Conservation (phyloP, 2,888 invertebrate species). For the Caradrina kadenii region DNA sequence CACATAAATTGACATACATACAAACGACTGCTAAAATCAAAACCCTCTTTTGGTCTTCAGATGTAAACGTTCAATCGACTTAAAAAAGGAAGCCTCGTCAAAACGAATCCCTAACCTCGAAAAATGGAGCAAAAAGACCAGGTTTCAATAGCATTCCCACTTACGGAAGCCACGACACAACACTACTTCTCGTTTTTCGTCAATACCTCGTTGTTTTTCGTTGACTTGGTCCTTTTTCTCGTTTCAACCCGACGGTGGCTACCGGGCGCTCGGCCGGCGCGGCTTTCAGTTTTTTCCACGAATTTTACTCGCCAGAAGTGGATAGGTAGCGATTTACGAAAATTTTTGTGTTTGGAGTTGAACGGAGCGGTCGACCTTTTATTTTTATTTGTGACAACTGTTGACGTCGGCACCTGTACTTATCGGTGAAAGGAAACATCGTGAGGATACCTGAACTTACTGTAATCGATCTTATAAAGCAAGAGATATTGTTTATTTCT, state of each 20-base stretch:
- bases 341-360: conserved; percentile 48
- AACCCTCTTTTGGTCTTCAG: background rate
- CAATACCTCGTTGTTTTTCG: conserved; percentile 66
- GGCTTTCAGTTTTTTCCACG: conserved; percentile 69
- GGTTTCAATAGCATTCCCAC: conserved; percentile 59
- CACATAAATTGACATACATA: no score
- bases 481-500: no score
- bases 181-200: conserved; percentile 69
- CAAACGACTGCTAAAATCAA: no score
- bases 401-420: background rate
- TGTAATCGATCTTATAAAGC: no score
- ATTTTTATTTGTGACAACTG: background rate
- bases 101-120: conserved; percentile 28
- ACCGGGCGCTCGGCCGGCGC: conserved; percentile 49
- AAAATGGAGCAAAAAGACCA: conserved; percentile 46
- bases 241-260: conserved; percentile 53
- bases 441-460: no score
- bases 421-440: background rate
- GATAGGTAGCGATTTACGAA: conserved; percentile 70
- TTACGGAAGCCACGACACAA: conserved; percentile 59
- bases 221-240: conserved; percentile 58
- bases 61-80: conserved; percentile 14
- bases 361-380: conserved; percentile 28
- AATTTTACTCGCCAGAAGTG: conserved; percentile 68
- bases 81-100: conserved; percentile 20